These are phyloP conservation scores for Trissolcus basalis DNA, from an alignment of 1,140 invertebrate species.

Conservation along the genomic window DNA sequence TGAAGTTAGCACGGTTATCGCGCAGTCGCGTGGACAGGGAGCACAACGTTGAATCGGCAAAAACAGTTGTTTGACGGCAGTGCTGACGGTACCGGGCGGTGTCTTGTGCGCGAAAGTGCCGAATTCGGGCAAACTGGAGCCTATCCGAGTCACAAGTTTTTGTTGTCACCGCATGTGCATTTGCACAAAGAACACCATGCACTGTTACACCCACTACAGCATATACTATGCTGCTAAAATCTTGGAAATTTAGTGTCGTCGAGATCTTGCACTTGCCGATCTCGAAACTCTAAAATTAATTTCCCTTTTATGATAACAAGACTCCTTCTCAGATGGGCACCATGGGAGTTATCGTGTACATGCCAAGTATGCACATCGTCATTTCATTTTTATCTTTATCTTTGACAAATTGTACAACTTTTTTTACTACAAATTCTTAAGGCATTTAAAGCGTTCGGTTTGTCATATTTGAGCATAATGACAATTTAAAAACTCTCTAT, in stretches of 20 bases:
- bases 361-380: constrained; percentile 71
- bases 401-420: neutral
- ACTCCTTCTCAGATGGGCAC: constrained; percentile 64
- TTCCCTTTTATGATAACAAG: neutral
- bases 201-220: constrained; percentile 63
- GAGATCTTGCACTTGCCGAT: neutral
- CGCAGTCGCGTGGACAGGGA: constrained; percentile 17
- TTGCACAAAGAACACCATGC: constrained; percentile 55
- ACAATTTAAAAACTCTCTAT: neutral
- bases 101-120: neutral
- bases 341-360: constrained; percentile 72
- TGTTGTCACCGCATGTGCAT: constrained; percentile 17
- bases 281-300: neutral
- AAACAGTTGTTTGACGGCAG: neutral
- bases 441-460: no score
- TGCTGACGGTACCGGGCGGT: neutral
- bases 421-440: no score
- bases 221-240: constrained; percentile 63
- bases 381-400: no score
- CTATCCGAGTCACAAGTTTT: constrained; percentile 39
- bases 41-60: neutral
- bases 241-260: constrained; percentile 47
- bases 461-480: neutral
- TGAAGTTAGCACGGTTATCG: constrained; percentile 26
- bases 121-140: constrained; percentile 49